Base-by-base conservation (phyloP, 1,140 invertebrate genomes). In the Nymphalis io region DNA sequence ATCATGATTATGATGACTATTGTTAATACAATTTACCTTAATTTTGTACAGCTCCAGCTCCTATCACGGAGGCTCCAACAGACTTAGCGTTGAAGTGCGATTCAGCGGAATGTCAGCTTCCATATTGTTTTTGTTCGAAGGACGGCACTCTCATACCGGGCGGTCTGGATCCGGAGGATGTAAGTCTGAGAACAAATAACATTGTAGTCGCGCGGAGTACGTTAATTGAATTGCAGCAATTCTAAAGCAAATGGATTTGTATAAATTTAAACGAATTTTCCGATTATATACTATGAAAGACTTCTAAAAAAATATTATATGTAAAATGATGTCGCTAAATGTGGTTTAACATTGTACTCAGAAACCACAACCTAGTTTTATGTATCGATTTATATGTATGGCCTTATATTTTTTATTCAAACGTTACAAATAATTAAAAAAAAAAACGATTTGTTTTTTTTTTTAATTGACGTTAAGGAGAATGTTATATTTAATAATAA, bases 121-220 rank as follows among this genome's bases (percentile, higher is more conserved):
- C 98, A 8, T 97, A 98, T 79, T 99, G 98, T 84, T 98, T 96
- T 90, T 99, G 98, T 86, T 98, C 97, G 5, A 96, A 96, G 82
- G 97, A 98, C 91, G 97, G 97, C 8, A 98, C 97, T 0, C 87
- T 94, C 33, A 96, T 98, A 76, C 97, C 97, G 3, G 97, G 96
- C 42, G 95, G 94, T 40, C 90, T 98, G 38, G 94, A 96, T 58
- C 94, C 96, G 13, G 94, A 96, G 84, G 95, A 97, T 78, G 97
- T 97, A 93, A 94, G 84, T 81, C 58, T 68, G 38, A 42, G 57
- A 58, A 57, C 58, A 70, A 70, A 64, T 64, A 21, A 27, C 42
- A 60, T 65, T 64, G 11, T 65, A 59, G 33, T 20, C 46, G 23
- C 27, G 27, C 68, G 46, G 40, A 38, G 57, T 21, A 21, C 48